phyloP scores from a whole-genome alignment of 2,113 vertebrate species.

The Hucho hucho region DNA sequence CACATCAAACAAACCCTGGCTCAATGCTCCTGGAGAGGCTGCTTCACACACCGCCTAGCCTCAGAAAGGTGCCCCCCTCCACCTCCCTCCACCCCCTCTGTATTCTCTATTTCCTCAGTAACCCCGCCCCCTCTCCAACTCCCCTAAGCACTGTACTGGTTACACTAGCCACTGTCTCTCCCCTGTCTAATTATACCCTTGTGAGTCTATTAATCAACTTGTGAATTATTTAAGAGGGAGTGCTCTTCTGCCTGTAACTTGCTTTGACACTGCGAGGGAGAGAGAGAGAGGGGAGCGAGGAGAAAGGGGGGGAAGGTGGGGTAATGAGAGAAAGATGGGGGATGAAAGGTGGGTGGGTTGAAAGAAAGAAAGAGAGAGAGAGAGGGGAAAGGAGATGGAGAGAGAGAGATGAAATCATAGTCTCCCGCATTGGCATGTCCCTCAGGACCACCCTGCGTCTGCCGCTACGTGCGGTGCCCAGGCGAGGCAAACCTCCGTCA shows the following conservation, averaged over 20 bases:
- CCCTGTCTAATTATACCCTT: conserved; percentile 99
- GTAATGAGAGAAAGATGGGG: neutral
- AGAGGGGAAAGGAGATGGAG: conserved; percentile 24
- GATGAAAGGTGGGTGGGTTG: conserved; percentile 22
- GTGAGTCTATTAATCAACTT: conserved; percentile 99
- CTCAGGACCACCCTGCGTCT: conserved; percentile 53
- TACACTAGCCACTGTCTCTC: conserved; percentile 93
- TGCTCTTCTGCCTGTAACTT: conserved; percentile 88
- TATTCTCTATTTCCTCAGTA: conserved; percentile 79
- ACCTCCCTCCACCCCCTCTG: conserved; percentile 70
- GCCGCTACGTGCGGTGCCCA: conserved; percentile 50
- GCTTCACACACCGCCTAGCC: conserved; percentile 48
- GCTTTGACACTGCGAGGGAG: conserved; percentile 82
- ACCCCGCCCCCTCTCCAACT: conserved; percentile 80
- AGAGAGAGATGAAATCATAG: conserved; percentile 59
- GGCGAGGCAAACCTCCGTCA: conserved; percentile 71
- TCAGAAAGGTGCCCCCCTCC: conserved; percentile 75
- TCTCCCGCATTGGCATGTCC: conserved; percentile 62
- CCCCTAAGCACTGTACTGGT: conserved; percentile 96
- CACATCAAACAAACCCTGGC: conserved; percentile 98
- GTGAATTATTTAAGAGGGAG: conserved; percentile 98
- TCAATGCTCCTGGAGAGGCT: conserved; percentile 93
- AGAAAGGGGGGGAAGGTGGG: conserved; percentile 17
- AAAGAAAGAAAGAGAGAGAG: conserved; percentile 19
- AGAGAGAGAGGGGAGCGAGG: conserved; percentile 53